Percentiles rank a stretch among this genome's conserved stretches.
Conservation (phyloP, 2,797 vertebrate species). For the Rhinichthys osculus region DNA sequence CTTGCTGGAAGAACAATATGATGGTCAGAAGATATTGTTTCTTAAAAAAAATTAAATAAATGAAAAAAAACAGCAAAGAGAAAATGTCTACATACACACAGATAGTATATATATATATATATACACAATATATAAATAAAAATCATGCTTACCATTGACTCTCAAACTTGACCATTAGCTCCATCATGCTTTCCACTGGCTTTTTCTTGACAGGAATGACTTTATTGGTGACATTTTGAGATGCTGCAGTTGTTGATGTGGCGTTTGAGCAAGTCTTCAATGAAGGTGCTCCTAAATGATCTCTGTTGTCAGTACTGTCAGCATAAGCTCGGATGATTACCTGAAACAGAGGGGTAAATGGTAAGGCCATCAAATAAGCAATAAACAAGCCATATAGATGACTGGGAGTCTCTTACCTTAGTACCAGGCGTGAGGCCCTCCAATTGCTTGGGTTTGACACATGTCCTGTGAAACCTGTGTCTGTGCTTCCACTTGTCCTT, state of each 20-base stretch:
- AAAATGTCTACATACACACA: too few relatives aligned
- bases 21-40: not conserved
- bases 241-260: constrained; percentile 4
- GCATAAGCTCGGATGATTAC: constrained; percentile 76
- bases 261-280: not conserved
- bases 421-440: constrained; percentile 90
- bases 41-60: not conserved
- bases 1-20: constrained; percentile 64
- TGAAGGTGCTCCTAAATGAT: not conserved
- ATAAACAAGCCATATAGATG: not conserved
- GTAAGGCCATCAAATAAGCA: not conserved
- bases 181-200: constrained; percentile 66
- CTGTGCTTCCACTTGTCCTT: constrained; percentile 88
- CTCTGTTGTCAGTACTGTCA: constrained; percentile 14
- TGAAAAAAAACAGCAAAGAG: too few relatives aligned
- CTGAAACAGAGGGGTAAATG: constrained; percentile 55
- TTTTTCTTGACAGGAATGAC: constrained; percentile 50
- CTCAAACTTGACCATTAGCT: constrained; percentile 63
- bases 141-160: constrained; percentile 63
- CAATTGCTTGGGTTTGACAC: constrained; percentile 87
- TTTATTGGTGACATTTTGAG: constrained; percentile 22
- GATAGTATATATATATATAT: not conserved
- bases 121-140: too few relatives aligned
- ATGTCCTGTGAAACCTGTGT: constrained; percentile 85
- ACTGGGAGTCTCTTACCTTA: constrained; percentile 77